Evolutionary conservation across 2,888 invertebrate species (phyloP), one percentile per base, ranked within the genome.

Genomic region (Athalia circularis): DNA sequence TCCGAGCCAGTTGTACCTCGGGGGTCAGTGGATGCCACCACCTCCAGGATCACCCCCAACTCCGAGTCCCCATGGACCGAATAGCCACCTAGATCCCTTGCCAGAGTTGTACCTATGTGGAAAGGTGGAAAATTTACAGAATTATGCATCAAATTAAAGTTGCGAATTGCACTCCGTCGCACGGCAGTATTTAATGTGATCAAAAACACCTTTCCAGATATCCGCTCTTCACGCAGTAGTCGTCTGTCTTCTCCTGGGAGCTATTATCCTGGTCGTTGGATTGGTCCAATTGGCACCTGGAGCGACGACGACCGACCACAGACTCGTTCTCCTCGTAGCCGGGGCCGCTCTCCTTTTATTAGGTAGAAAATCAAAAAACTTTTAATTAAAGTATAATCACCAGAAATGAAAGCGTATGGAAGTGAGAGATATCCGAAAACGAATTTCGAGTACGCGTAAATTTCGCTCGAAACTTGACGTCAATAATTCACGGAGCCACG

Each of bases 201-300:
- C 13, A 62, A 54, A 54, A 9, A 4, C 54, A 29, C 29, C 29
- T 29, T 62, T 84, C 43, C 91, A 95, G 95, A 93, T 95, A 82
- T 94, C 95, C 64, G 94, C 94, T 54, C 92, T 95, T 15, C 95
- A 95, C 90, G 93, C 94, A 80, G 93, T 95, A 83, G 95, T 96
- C 82, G 94, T 95, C 70, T 95, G 94, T 65, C 92, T 95, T 82
- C 92, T 95, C 80, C 91, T 95, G 83, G 95, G 95, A 80, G 94
- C 95, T 85, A 94, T 95, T 86, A 93, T 95, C 81, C 91, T 95
- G 86, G 94, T 95, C 81, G 95, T 95, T 86, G 95, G 95, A 77
- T 90, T 95, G 88, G 95, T 95, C 84, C 95, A 95, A 91, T 91
- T 95, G 84, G 95, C 94, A 45, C 95, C 95, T 15, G 95, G 95